phyloP scores from a whole-genome alignment of 2,797 vertebrate genomes.

The Bovichtus diacanthus region DNA sequence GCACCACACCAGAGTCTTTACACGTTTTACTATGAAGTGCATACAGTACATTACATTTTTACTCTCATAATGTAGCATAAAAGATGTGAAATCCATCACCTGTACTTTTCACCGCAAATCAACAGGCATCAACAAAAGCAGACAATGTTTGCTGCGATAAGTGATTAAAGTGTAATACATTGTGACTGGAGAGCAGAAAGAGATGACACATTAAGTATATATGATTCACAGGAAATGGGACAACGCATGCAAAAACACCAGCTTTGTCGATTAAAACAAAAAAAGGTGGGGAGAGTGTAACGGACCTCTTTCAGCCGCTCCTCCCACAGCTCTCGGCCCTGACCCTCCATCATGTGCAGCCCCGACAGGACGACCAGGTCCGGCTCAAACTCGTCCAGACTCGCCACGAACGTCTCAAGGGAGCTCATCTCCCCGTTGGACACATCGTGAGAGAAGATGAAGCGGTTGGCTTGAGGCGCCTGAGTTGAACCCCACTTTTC shows the following conservation, averaged over 20 bases:
- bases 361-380: conserved; percentile 96
- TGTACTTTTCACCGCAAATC: not conserved
- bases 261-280: not conserved
- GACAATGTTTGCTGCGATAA: no score
- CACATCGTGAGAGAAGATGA: conserved; percentile 98
- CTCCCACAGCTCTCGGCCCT: conserved; percentile 89
- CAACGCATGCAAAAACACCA: not conserved
- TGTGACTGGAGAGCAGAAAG: not conserved
- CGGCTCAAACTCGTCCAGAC: conserved; percentile 95
- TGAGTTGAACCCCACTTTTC: conserved; percentile 90
- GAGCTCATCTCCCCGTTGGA: conserved; percentile 94
- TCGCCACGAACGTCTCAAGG: conserved; percentile 94
- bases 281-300: not conserved
- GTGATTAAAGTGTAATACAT: not conserved
- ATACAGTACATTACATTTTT: not conserved
- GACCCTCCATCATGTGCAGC: conserved; percentile 99
- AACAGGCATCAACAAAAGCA: not conserved
- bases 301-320: conserved; percentile 91
- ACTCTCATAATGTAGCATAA: not conserved
- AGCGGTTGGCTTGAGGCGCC: conserved; percentile 96
- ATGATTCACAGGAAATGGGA: not conserved
- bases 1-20: no score
- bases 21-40: no score
- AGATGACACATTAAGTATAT: not conserved
- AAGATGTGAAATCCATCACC: not conserved